Base-by-base conservation (phyloP, 2,797 vertebrate genomes). In the Poeciliopsis turneri region DNA sequence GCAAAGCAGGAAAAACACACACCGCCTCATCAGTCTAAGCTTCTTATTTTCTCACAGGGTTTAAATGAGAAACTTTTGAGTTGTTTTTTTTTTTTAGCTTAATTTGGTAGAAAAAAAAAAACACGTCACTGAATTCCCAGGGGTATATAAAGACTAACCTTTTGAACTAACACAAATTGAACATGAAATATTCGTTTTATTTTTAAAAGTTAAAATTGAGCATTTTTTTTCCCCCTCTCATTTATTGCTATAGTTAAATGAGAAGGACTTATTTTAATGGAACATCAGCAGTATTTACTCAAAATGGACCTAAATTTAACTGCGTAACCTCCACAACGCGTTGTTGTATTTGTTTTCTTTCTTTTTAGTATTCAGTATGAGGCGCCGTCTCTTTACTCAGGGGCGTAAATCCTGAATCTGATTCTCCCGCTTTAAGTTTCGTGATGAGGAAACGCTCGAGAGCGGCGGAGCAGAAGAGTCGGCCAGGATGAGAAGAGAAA, bases 11-110 rank as follows among this genome's bases (percentile, higher is more conserved):
- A 61, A 75, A 73, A 68, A 76, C 49, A 1, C 49, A 20, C 41
- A 72, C 69, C 0, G 78, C 74, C 79, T 77, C 72, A 55, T 46
- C 78, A 75, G 51, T 33, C 33, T 5, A 61, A 86, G 73, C 85
- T 15, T 33, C 30, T 80, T 81, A 78, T 1, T 73, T 78, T 64
- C 28, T 70, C 81, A 7, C 0, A 7, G n/a, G 9, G 49, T 83
- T 81, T 47, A 57, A 18, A 74, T 88, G 20, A 23, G 47, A 49
- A 4, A 47, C 46, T 16, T 20, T 49, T 23, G 20, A 51, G 49
- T 51, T 51, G 20, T 23, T 51, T 51, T 51, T 9, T 41, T 51
- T 51, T 41, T 41, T 51, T 51, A 51, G 49, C 49, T 51, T 51
- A 23, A 23, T 23, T 12, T 28, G 5, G 23, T 57, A n/a, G 11